Conservation (phyloP, 2,888 invertebrate genomes). For the Polydrusus pterygomalis region DNA sequence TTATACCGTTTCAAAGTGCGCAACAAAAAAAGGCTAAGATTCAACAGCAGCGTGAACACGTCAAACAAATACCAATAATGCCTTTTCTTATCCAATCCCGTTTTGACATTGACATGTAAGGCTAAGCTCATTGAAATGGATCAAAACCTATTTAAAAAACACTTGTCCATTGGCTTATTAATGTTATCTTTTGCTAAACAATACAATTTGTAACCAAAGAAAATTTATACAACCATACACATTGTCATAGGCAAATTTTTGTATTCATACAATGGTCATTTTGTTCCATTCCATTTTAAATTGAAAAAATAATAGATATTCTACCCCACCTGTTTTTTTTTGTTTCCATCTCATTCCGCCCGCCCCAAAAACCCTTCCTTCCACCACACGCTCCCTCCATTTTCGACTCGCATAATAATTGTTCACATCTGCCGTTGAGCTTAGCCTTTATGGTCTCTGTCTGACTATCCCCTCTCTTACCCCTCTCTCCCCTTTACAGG, state of each 20-base stretch:
- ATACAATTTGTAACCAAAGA: no score
- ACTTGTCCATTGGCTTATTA: no score
- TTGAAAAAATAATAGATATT: no score
- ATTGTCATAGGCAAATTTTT: no score
- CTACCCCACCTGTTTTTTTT: no score
- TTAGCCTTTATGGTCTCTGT: constrained; percentile 63
- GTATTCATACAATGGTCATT: no score
- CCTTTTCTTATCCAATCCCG: constrained; percentile 55
- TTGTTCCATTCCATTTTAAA: neutral
- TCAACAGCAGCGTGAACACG: constrained; percentile 66
- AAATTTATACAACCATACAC: no score
- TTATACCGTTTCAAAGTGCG: no score
- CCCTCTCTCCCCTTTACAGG: constrained; percentile 73
- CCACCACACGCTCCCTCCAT: neutral
- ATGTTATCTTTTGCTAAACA: no score
- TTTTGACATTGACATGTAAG: constrained; percentile 60
- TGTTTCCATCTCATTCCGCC: no score
- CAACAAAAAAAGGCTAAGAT: constrained; percentile 64
- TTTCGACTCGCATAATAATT: constrained; percentile 38
- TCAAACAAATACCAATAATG: constrained; percentile 37
- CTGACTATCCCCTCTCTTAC: neutral
- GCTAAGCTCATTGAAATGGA: constrained; percentile 67
- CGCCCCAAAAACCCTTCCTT: neutral
- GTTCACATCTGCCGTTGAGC: constrained; percentile 68
- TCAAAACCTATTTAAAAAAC: neutral